Evolutionary conservation across 2,113 vertebrate genomes (phyloP).

Genomic region (Elephas maximus): DNA sequence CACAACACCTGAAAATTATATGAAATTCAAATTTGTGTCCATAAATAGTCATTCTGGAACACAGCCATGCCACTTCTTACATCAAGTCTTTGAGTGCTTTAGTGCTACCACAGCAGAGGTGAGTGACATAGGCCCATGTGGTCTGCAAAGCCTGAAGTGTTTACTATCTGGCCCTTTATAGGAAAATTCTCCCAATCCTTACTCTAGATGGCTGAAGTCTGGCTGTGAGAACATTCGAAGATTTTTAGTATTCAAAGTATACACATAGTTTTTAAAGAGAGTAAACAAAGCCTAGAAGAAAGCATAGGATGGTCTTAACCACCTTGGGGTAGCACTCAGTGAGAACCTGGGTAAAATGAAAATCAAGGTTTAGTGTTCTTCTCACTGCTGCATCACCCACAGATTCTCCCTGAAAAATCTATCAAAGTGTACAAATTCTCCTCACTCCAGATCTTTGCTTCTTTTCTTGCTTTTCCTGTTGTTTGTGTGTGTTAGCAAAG

Average conservation of each 20-base stretch:
- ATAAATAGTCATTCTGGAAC: background rate
- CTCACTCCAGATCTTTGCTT: background rate
- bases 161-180: background rate
- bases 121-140: background rate
- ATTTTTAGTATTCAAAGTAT: background rate
- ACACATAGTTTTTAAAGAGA: background rate
- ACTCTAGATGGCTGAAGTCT: background rate
- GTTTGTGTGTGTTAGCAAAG: background rate
- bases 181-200: background rate
- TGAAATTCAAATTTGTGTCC: constrained; percentile 1
- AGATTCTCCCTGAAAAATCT: background rate
- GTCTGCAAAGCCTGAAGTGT: background rate
- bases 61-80: background rate
- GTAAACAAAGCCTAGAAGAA: background rate
- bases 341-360: background rate
- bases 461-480: background rate
- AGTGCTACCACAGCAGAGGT: background rate
- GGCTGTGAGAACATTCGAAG: background rate
- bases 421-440: background rate
- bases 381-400: background rate
- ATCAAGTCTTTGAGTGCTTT: background rate
- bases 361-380: background rate
- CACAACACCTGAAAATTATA: background rate
- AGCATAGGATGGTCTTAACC: background rate
- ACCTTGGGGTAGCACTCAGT: background rate